phyloP scores from a whole-genome alignment of 2,797 vertebrate species.

The Gastrophryne carolinensis region DNA sequence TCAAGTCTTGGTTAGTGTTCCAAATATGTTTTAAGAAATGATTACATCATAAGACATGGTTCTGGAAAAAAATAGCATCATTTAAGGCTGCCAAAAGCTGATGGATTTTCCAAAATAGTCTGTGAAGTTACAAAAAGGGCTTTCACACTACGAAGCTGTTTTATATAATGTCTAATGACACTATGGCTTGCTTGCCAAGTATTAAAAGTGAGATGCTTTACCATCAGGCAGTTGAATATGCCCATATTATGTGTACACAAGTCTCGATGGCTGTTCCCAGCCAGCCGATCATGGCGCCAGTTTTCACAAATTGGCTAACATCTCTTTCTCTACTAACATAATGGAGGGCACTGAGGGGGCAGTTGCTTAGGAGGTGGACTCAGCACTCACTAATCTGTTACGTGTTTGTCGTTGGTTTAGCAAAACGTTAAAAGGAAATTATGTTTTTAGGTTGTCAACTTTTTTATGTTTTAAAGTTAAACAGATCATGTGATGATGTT shows the following conservation, averaged over 20 bases:
- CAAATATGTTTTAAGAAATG: constrained; percentile 61
- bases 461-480: too few relatives aligned
- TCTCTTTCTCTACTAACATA: neutral
- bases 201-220: neutral
- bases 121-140: constrained; percentile 60
- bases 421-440: too few relatives aligned
- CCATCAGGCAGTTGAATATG: neutral
- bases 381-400: too few relatives aligned
- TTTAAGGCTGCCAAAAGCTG: constrained; percentile 44
- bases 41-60: constrained; percentile 59
- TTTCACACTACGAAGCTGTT: constrained; percentile 53
- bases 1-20: constrained; percentile 61
- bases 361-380: too few relatives aligned
- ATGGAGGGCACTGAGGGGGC: too few relatives aligned
- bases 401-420: too few relatives aligned
- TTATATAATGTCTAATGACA: constrained; percentile 60
- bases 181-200: constrained; percentile 7
- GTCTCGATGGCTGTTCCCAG: neutral
- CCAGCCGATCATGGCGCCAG: neutral
- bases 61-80: constrained; percentile 26
- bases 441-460: too few relatives aligned
- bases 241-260: neutral
- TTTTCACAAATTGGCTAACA: neutral
- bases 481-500: too few relatives aligned
- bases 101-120: constrained; percentile 58